phyloP scores from a whole-genome alignment of 2,113 vertebrate species.

The Saguinus midas region DNA sequence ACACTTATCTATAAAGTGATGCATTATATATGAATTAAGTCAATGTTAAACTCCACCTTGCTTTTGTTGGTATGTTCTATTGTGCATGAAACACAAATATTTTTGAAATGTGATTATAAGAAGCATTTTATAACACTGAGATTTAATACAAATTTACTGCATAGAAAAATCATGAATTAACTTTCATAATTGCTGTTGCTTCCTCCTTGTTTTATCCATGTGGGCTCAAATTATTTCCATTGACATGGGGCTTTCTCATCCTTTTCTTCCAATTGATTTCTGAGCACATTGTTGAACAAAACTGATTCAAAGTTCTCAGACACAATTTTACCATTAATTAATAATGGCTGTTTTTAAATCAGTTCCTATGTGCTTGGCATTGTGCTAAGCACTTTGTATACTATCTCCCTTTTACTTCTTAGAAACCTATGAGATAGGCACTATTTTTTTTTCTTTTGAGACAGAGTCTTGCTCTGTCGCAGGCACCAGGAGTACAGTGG shows the following conservation, averaged over 20 bases:
- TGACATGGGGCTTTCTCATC: not conserved
- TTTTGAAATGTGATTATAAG: not conserved
- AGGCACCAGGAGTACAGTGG: too few species aligned
- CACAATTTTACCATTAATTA: not conserved
- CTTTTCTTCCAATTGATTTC: not conserved
- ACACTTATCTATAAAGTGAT: not conserved
- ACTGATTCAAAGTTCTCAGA: not conserved
- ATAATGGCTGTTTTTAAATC: not conserved
- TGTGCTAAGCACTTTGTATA: not conserved
- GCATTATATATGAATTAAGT: not conserved
- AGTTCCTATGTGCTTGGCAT: not conserved
- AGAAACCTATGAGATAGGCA: not conserved
- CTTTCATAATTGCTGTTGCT: not conserved
- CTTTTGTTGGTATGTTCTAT: not conserved
- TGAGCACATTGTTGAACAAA: not conserved
- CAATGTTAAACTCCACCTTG: not conserved
- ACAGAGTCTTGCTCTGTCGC: too few species aligned
- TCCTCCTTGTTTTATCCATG: not conserved
- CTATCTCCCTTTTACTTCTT: not conserved
- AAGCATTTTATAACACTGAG: not conserved
- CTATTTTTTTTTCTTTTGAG: not conserved
- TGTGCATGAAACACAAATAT: not conserved
- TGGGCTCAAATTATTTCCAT: not conserved
- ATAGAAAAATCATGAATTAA: not conserved
- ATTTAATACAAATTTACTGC: not conserved